Conservation (phyloP, 2,113 vertebrate species). For the Pelodiscus sinensis region DNA sequence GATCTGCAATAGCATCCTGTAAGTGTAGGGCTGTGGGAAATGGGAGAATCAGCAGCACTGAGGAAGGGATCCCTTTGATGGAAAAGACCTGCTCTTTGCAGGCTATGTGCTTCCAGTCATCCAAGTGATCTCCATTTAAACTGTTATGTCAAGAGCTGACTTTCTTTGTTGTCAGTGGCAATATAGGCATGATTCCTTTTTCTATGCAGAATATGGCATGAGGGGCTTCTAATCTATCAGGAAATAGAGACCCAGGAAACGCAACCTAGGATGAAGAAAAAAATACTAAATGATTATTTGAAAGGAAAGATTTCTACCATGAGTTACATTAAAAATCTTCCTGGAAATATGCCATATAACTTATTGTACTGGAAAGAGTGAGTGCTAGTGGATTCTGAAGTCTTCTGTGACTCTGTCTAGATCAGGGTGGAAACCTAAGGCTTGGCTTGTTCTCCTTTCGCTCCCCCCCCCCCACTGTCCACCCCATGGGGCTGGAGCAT, state of each 20-base stretch:
- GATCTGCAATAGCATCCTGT: background rate
- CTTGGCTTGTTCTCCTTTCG: too few relatives aligned
- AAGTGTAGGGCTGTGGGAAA: background rate
- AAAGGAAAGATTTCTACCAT: background rate
- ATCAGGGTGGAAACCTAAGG: too few relatives aligned
- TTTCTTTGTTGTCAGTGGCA: background rate
- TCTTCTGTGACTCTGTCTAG: background rate
- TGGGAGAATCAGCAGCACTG: background rate
- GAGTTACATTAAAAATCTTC: background rate
- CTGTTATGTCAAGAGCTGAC: background rate
- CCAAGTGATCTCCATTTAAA: background rate
- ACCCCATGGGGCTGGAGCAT: too few relatives aligned
- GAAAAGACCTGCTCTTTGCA: accelerated
- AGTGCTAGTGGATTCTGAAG: background rate
- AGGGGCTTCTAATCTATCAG: background rate
- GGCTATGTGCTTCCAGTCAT: background rate
- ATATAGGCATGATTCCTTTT: constrained; percentile 33
- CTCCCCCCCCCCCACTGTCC: too few relatives aligned
- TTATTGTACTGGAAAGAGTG: background rate
- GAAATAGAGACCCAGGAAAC: accelerated
- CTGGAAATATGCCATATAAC: background rate
- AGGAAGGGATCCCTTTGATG: background rate
- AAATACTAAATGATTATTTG: background rate
- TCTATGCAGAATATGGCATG: background rate
- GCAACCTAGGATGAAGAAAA: background rate